Evolutionary conservation across 1,140 invertebrate genomes (phyloP).

Genomic region (Wasmannia auropunctata): DNA sequence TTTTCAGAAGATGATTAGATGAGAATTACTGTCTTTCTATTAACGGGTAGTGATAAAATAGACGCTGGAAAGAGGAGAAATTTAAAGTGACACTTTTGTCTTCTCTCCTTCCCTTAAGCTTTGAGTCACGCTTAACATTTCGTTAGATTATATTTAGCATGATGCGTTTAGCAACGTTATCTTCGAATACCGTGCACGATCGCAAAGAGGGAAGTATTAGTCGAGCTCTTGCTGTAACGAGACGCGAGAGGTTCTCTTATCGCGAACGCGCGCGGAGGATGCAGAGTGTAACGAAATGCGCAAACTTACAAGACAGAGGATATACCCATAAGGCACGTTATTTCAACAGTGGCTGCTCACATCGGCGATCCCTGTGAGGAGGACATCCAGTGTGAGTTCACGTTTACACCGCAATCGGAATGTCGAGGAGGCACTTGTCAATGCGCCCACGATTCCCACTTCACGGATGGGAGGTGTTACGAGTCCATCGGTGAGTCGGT

Average conservation of each 20-base stretch:
- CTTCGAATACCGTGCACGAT: not conserved
- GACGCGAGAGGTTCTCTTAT: not conserved
- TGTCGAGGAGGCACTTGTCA: constrained; percentile 77
- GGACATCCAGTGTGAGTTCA: constrained; percentile 78
- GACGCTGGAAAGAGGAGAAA: too few relatives aligned
- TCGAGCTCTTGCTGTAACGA: not conserved
- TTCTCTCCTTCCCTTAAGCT: too few relatives aligned
- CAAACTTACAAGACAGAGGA: not conserved
- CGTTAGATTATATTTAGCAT: not conserved
- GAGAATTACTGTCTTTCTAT: too few relatives aligned
- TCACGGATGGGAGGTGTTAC: constrained; percentile 77
- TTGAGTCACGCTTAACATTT: not conserved
- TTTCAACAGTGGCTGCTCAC: constrained; percentile 73
- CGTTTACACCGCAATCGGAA: constrained; percentile 78
- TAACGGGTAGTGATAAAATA: too few relatives aligned
- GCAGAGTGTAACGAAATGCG: not conserved
- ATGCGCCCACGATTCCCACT: constrained; percentile 77
- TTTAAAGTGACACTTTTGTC: too few relatives aligned
- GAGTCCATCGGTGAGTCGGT: constrained; percentile 76
- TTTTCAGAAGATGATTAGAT: too few relatives aligned
- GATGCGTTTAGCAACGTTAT: not conserved
- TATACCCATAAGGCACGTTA: not conserved
- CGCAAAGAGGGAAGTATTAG: not conserved
- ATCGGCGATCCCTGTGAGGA: constrained; percentile 77
- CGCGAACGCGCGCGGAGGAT: too few relatives aligned